Evolutionary conservation across 1,140 invertebrate genomes (phyloP).

Genomic region (Leptopilina clavipes): DNA sequence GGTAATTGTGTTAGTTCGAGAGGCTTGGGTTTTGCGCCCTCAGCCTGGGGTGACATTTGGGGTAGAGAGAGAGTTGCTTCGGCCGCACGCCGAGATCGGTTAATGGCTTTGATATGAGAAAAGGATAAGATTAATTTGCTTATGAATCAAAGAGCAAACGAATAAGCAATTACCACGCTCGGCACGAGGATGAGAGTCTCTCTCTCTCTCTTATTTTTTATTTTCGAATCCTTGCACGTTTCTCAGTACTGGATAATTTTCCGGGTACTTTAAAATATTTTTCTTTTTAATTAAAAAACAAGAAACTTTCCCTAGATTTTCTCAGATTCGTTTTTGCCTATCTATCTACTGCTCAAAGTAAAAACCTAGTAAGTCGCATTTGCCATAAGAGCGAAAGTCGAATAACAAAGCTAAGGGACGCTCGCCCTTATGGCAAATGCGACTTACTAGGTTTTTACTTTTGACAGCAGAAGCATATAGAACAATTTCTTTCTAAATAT

Average conservation of each 20-base stretch:
- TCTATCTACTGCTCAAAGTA: too few species aligned
- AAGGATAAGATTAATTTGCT: constrained; percentile 72
- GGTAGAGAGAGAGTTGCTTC: constrained; percentile 52
- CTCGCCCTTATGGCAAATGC: too few species aligned
- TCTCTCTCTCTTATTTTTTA: neutral
- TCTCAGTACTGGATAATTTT: too few species aligned
- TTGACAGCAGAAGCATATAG: too few species aligned
- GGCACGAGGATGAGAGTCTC: constrained; percentile 30
- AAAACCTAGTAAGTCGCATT: too few species aligned
- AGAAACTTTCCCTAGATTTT: too few species aligned
- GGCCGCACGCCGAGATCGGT: constrained; percentile 64
- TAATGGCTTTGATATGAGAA: constrained; percentile 71
- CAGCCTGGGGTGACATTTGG: constrained; percentile 67
- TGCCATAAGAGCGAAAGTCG: too few species aligned
- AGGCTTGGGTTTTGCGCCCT: constrained; percentile 52
- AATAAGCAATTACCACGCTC: constrained; percentile 68
- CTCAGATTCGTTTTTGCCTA: too few species aligned
- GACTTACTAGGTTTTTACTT: too few species aligned
- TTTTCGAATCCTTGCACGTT: neutral
- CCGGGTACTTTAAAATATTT: neutral
- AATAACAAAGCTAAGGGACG: too few species aligned
- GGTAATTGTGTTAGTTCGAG: constrained; percentile 70
- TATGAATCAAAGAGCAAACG: constrained; percentile 66
- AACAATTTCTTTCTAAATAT: too few species aligned
- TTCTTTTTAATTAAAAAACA: neutral